Percentiles rank a stretch among this genome's conserved stretches.
Evolutionary conservation across 2,797 vertebrate species (phyloP).

Genomic region (Coracias cyanogaster): DNA sequence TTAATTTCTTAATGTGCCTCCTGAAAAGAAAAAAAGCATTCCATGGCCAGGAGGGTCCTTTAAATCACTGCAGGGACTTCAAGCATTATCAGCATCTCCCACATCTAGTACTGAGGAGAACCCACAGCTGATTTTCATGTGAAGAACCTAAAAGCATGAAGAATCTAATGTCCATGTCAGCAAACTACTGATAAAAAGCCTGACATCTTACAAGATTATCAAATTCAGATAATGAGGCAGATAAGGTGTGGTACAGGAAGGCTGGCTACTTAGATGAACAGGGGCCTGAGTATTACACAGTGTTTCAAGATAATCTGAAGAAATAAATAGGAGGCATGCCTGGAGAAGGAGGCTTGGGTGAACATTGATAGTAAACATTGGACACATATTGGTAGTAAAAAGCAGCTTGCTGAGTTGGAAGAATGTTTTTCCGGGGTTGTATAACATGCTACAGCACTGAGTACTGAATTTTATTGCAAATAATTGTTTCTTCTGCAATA

Average conservation of each 20-base stretch:
- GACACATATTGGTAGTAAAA: not conserved
- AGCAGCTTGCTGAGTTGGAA: not conserved
- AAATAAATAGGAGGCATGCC: not conserved
- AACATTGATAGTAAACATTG: not conserved
- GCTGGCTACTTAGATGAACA: not conserved
- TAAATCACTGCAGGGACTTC: not conserved
- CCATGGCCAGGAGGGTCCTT: not conserved
- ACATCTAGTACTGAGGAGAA: not conserved
- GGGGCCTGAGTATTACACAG: not conserved
- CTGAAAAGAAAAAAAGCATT: not conserved
- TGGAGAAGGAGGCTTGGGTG: not conserved
- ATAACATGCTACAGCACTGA: not conserved
- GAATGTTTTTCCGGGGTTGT: not conserved
- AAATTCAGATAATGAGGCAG: not conserved
- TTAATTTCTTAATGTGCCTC: not conserved
- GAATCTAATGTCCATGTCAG: not conserved
- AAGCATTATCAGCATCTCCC: not conserved
- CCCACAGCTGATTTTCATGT: not conserved
- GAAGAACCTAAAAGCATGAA: not conserved
- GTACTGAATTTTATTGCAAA: not conserved
- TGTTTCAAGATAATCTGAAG: not conserved
- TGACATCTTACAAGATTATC: not conserved
- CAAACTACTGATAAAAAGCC: not conserved
- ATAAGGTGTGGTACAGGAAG: not conserved
- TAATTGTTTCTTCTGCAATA: not conserved